phyloP scores from a whole-genome alignment of 2,888 invertebrate species.

The Stegana nigrithorax region DNA sequence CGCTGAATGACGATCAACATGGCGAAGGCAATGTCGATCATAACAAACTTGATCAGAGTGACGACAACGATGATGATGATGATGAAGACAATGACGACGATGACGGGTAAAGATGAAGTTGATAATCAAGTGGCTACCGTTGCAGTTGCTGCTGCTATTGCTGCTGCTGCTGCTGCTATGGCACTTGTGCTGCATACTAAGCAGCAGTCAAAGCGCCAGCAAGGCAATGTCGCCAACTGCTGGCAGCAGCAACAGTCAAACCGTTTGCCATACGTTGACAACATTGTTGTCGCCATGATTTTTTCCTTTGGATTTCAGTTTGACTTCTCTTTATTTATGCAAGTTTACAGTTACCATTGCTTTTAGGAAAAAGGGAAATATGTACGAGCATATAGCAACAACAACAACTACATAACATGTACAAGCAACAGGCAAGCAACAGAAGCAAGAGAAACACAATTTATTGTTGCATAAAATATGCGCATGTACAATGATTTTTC shows the following conservation, averaged over 20 bases:
- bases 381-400: too few relatives aligned
- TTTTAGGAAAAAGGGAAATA: constrained; percentile 13
- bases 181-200: constrained; percentile 59
- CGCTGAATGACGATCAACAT: neutral
- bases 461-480: constrained; percentile 16
- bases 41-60: neutral
- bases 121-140: neutral
- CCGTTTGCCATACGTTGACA: neutral
- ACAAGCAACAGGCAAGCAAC: neutral
- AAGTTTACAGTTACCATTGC: constrained; percentile 12
- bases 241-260: neutral
- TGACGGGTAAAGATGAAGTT: neutral
- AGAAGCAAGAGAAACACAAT: neutral
- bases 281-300: neutral
- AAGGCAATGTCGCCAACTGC: neutral
- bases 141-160: constrained; percentile 27
- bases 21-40: neutral
- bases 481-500: constrained; percentile 1
- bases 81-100: neutral
- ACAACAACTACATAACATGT: too few relatives aligned
- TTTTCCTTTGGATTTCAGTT: constrained; percentile 1
- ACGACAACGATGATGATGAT: neutral
- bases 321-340: constrained; percentile 14
- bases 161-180: constrained; percentile 26
- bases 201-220: constrained; percentile 50